Conservation (phyloP, 2,797 vertebrate species). For the Limnodromus scolopaceus region DNA sequence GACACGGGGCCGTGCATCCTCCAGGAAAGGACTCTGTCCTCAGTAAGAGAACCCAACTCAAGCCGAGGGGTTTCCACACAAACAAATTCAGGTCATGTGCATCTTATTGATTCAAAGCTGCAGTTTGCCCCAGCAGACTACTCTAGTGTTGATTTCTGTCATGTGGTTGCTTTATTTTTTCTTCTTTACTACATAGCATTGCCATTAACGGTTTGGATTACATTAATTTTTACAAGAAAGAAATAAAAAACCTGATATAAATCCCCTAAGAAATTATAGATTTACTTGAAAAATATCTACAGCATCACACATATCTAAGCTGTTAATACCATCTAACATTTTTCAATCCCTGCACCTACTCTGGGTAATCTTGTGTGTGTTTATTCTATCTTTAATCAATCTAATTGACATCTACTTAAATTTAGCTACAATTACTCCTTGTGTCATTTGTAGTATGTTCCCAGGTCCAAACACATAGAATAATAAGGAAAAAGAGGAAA, state of each 20-base stretch:
- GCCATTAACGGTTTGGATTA: slow-evolving; percentile 13
- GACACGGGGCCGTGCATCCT: accelerated
- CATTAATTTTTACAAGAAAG: slow-evolving; percentile 3
- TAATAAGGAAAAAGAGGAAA: slow-evolving; percentile 1
- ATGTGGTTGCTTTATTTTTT: not conserved
- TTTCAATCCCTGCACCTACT: not conserved
- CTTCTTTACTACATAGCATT: not conserved
- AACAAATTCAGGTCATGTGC: not conserved
- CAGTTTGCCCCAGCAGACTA: not conserved
- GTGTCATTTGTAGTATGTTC: not conserved
- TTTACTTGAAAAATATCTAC: not conserved
- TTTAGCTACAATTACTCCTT: not conserved
- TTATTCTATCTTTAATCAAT: slow-evolving; percentile 25
- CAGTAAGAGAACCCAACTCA: not conserved
- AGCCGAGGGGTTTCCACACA: accelerated
- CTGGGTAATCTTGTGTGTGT: not conserved
- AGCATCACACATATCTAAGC: not conserved
- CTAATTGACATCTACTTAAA: slow-evolving; percentile 18
- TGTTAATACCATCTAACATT: not conserved
- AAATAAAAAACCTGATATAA: not conserved
- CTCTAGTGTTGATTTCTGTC: not conserved
- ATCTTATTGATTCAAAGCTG: not conserved
- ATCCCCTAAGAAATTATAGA: slow-evolving; percentile 1
- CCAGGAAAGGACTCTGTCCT: not conserved
- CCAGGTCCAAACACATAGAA: not conserved